A percentile compares a stretch with the other conserved stretches of the same genome.
Conservation (phyloP, 1,140 invertebrate species). For the Rhagoletis zephyria region DNA sequence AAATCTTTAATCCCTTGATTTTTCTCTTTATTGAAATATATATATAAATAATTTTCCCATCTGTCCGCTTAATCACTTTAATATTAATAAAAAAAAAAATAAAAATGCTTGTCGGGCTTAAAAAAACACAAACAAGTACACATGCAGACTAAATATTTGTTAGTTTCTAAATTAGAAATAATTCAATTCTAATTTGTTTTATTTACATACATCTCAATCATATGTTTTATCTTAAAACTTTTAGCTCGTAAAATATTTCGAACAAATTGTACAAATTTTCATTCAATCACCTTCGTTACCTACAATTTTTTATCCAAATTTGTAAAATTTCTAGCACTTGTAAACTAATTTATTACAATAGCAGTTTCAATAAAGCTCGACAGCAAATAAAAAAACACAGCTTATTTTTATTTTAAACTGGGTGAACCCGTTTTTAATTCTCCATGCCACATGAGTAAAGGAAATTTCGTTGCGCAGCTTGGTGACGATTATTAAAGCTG, state of each 20-base stretch:
- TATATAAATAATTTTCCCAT: constrained; percentile 5
- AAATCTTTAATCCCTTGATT: background rate
- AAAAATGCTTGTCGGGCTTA: constrained; percentile 38
- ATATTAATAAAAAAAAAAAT: background rate
- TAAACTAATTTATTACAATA: background rate
- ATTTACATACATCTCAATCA: background rate
- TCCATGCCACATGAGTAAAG: background rate
- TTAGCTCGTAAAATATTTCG: background rate
- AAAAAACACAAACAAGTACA: background rate
- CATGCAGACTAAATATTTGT: background rate
- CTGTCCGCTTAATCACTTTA: background rate
- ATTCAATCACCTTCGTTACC: too few species aligned
- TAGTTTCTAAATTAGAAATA: background rate
- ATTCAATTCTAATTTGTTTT: background rate
- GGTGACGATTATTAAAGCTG: too few species aligned
- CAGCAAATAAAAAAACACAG: background rate
- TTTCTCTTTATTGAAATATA: background rate
- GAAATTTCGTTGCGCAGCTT: too few species aligned
- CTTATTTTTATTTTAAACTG: background rate
- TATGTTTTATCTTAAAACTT: constrained; percentile 2
- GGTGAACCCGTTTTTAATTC: too few species aligned
- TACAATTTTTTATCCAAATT: background rate
- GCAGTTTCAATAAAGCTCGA: constrained; percentile 13
- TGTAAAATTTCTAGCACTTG: constrained; percentile 15
- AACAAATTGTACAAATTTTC: background rate